Conservation (phyloP, 2,888 invertebrate genomes). For the Lepidocyrtinus sp. region DNA sequence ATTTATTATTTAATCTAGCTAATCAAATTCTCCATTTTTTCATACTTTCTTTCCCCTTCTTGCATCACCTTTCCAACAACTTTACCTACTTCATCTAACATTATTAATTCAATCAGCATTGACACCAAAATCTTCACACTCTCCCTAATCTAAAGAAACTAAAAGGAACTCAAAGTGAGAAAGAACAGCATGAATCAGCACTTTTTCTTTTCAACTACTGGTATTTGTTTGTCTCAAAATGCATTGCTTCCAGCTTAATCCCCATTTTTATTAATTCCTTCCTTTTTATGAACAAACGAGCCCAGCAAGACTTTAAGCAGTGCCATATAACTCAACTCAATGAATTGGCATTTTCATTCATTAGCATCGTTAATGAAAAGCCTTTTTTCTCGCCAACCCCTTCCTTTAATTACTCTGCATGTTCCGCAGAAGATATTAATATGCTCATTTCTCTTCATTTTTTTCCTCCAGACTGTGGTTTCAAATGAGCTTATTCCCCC, state of each 20-base stretch:
- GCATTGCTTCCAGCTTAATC: conserved; percentile 31
- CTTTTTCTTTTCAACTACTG: neutral
- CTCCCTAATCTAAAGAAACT: no score
- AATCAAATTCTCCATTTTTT: no score
- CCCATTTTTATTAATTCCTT: neutral
- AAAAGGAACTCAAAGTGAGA: no score
- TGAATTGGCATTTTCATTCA: conserved; percentile 26
- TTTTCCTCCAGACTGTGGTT: conserved; percentile 42
- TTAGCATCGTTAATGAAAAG: no score
- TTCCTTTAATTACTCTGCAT: conserved; percentile 55
- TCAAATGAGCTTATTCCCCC: no score
- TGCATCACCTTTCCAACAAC: conserved; percentile 1
- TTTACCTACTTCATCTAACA: conserved; percentile 23
- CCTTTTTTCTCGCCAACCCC: conserved; percentile 41
- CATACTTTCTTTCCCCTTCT: no score
- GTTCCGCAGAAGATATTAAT: no score
- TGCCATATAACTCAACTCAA: no score
- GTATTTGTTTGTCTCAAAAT: conserved; percentile 29
- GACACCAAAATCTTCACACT: conserved; percentile 45
- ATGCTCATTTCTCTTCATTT: conserved; percentile 33
- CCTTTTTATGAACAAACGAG: no score
- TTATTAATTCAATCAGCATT: conserved; percentile 55
- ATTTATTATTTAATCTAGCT: no score
- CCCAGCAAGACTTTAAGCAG: no score
- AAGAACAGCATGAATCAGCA: conserved; percentile 22